phyloP scores from a whole-genome alignment of 2,797 vertebrate species.

The Hypotaenidia philippensis region DNA sequence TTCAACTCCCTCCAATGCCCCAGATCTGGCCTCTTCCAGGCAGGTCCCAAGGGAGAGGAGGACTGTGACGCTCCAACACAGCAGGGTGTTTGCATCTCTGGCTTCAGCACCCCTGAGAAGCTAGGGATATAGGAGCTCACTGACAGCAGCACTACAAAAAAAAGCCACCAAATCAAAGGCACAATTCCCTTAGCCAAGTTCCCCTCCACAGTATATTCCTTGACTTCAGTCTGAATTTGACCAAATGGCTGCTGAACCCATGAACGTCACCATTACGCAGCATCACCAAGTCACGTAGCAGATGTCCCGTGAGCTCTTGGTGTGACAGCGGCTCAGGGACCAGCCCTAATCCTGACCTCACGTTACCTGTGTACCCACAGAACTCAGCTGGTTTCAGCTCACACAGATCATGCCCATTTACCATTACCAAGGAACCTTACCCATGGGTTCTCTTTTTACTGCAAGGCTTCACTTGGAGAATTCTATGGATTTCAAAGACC shows the following conservation, averaged over 20 bases:
- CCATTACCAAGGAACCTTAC: not conserved
- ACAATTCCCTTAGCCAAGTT: not conserved
- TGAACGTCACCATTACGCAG: rapidly evolving
- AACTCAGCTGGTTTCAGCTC: not conserved
- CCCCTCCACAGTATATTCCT: not conserved
- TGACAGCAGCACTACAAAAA: rapidly evolving
- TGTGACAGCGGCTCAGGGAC: not conserved
- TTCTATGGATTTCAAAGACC: not conserved
- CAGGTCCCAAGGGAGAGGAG: not conserved
- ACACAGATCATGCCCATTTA: not conserved
- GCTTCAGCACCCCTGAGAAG: not conserved
- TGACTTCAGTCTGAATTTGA: not conserved
- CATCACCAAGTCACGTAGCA: not conserved
- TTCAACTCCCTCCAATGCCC: not conserved
- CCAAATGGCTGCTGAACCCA: rapidly evolving
- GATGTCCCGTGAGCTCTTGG: not conserved
- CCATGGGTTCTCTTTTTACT: not conserved
- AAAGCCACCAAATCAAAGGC: not conserved
- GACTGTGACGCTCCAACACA: rapidly evolving
- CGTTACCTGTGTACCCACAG: rapidly evolving
- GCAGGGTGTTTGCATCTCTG: not conserved
- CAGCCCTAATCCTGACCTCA: not conserved
- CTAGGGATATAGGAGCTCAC: not conserved
- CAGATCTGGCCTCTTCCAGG: not conserved
- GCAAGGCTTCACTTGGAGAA: not conserved